These are phyloP conservation scores for Geotrupes spiniger DNA, from an alignment of 2,888 invertebrate genomes.

Conservation along the genomic window DNA sequence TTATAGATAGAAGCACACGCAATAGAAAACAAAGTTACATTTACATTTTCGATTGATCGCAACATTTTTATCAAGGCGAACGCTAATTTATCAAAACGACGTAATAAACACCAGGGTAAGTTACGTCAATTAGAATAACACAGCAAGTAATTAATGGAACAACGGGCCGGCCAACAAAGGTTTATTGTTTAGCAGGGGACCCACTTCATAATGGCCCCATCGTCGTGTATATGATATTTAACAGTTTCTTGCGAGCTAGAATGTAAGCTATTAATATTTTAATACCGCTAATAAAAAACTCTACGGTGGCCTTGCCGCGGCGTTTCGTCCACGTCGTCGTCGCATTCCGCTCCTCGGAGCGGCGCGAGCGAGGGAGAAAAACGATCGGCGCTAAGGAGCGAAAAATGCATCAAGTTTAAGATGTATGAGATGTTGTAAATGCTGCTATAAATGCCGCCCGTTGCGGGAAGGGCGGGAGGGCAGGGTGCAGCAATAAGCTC, in stretches of 20 bases:
- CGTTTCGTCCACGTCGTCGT: conserved; percentile 10
- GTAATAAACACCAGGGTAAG: background rate
- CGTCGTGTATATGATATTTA: conserved; percentile 3
- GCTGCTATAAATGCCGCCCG: conserved; percentile 23
- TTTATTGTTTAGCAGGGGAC: conserved; percentile 8
- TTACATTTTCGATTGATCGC: too few species aligned
- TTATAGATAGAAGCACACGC: too few species aligned
- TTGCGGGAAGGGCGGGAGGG: conserved; percentile 17
- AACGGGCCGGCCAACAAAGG: conserved; percentile 5
- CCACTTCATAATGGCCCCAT: conserved; percentile 5
- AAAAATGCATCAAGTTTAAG: conserved; percentile 18
- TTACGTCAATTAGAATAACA: conserved; percentile 6
- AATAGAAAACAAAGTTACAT: too few species aligned
- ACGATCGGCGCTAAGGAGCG: conserved; percentile 11
- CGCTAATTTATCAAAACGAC: too few species aligned
- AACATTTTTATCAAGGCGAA: too few species aligned
- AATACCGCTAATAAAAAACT: conserved; percentile 13
- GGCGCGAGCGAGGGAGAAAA: background rate
- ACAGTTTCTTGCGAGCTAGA: conserved; percentile 7
- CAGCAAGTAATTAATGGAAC: conserved; percentile 5
- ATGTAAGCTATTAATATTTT: conserved; percentile 14
- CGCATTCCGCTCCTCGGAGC: conserved; percentile 3
- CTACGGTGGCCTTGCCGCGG: conserved; percentile 7
- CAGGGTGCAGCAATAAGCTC: conserved; percentile 43
- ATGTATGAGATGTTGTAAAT: conserved; percentile 27